Percentiles rank a stretch among this genome's conserved stretches.
These are phyloP conservation scores for Cynopterus brachyotis DNA, from an alignment of 2,113 vertebrate species.

Conservation along the genomic window DNA sequence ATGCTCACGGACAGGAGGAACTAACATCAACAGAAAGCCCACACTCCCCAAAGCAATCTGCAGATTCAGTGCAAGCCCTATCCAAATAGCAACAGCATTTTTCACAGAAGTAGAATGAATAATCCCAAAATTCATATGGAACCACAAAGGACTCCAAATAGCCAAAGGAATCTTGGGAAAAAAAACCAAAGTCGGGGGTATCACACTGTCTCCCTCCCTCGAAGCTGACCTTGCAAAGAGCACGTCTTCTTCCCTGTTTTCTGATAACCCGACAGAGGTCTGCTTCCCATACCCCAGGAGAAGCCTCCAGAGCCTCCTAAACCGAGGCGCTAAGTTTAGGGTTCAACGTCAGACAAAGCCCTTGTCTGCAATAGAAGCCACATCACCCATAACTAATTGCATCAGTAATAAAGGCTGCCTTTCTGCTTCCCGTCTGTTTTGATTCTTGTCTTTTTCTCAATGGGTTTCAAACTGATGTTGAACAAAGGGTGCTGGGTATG, in stretches of 20 bases:
- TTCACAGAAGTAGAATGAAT: no score
- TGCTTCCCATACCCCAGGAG: neutral
- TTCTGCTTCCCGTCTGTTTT: neutral
- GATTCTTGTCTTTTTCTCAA: slow-evolving; percentile 29
- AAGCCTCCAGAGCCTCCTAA: neutral
- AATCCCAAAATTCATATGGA: no score
- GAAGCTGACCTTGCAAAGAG: neutral
- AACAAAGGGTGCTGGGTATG: neutral
- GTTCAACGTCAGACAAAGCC: neutral
- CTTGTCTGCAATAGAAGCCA: neutral
- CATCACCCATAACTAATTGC: slow-evolving; percentile 23
- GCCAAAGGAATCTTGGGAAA: no score
- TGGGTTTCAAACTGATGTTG: slow-evolving; percentile 14
- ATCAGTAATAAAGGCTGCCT: neutral
- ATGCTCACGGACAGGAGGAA: no score
- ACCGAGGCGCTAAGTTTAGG: neutral
- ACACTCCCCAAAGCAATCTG: no score
- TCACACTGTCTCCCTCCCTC: neutral
- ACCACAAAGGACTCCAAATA: no score
- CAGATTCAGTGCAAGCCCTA: no score
- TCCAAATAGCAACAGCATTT: no score
- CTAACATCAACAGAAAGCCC: no score
- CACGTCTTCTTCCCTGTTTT: neutral
- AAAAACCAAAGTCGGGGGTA: no score
- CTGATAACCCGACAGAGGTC: neutral